Base-by-base conservation (phyloP, 2,888 invertebrate genomes). In the Anticlea derivata region DNA sequence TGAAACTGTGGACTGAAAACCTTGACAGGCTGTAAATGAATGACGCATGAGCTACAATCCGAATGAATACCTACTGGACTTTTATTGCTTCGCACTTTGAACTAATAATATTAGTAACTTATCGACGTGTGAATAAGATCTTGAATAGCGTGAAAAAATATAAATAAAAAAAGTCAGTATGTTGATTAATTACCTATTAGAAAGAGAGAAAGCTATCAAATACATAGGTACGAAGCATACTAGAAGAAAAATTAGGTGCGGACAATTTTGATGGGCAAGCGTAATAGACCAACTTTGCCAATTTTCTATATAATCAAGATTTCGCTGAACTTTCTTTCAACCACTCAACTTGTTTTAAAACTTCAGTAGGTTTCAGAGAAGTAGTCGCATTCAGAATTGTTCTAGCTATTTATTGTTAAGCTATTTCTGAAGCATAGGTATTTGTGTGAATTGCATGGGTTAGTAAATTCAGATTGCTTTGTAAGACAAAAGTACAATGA, bases 261-360 rank as follows among this genome's bases (percentile, higher is more conserved):
- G 11, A 33, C 26, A 17, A n/a, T 26, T 26, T 10, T n/a, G n/a
- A n/a, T n/a, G n/a, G n/a, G n/a, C n/a, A n/a, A n/a, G n/a, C n/a
- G n/a, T n/a, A n/a, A n/a, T n/a, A 62, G 55, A 58, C 53, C 46
- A 73, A 75, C 64, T 71, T 72, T 56, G 46, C 55, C 65, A 66
- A 68, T 74, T 68, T 71, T 63, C 63, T 63, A 65, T 65, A 59
- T 68, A 70, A 78, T 73, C 70, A 63, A 56, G 56, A 65, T 61
- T 70, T 65, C 55, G 58, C 56, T 56, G 39, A 64, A 68, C 58
- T 59, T 61, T 61, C 52, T 59, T 60, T 40, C 47, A 57, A 60
- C 55, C 60, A 50, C 54, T 56, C 66, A 62, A 61, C 60, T 58
- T 29, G 43, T 48, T 45, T 26, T 1, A 31, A 23, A 37, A 41